Evolutionary conservation across 2,113 vertebrate genomes (phyloP), one percentile per base, ranked within the genome.

Genomic region (Cinclus mexicanus): DNA sequence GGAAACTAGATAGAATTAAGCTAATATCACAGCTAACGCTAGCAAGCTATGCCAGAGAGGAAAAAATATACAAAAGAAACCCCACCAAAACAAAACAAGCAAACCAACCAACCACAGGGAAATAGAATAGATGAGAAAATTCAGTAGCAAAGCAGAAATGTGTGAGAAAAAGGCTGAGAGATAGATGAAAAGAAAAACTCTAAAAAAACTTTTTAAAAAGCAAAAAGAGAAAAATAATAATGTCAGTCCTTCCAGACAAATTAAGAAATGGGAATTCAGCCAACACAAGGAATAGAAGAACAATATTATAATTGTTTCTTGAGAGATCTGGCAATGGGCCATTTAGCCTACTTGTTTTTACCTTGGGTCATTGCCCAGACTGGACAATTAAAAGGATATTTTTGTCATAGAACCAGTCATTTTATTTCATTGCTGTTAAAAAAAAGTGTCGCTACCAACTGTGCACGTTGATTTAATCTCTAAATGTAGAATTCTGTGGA

Each of bases 331-430:
- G 95, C 96, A 97, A 85, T 23, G 17, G 14, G 94, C 96, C 95
- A 97, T 94, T 97, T 95, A 96, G 95, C 71, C 72, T 97, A 92
- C 94, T 97, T 95, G 90, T 87, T 97, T 95, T 97, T 95, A 95
- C 84, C 57, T 97, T 98, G 97, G 96, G 84, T 82, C 81, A 31
- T 41, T 97, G 97, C 97, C 97, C 97, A 97, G 94, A 91, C 80
- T 95, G 92, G 95, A 97, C 95, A 98, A 96, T 98, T 98, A 97
- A 96, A 95, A 97, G 87, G 91, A 94, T 97, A 97, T 95, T 97
- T 97, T 94, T 95, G 86, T 92, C 94, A 94, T 52, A 59, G 49
- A 86, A 84, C 39, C 74, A 87, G 84, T 70, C 41, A 91, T 89
- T 97, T 97, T 96, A 96, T 96, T 95, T 96, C 86, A 74, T 61